Evolutionary conservation across 2,113 vertebrate genomes (phyloP).

Genomic region (Prionailurus viverrinus): DNA sequence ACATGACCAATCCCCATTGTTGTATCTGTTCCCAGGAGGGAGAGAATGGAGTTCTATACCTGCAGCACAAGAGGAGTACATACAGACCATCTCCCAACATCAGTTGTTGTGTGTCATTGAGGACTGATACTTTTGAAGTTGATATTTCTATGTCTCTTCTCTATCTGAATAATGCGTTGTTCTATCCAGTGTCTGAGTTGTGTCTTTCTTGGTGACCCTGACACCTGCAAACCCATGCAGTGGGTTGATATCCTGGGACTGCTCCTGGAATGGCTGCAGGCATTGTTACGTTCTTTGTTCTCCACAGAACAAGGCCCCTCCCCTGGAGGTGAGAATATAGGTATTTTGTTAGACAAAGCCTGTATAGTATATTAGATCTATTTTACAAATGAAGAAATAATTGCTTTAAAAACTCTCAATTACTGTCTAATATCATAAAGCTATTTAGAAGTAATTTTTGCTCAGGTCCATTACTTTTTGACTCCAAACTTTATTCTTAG

Average conservation of each 20-base stretch:
- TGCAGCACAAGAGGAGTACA: accelerated
- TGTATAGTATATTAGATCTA: neutral
- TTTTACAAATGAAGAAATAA: neutral
- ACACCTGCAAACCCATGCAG: neutral
- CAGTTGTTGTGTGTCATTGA: neutral
- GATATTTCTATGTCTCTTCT: neutral
- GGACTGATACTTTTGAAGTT: accelerated
- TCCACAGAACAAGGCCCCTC: accelerated
- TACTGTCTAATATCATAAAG: neutral
- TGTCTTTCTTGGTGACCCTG: neutral
- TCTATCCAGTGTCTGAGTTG: too few species aligned
- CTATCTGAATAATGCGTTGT: neutral
- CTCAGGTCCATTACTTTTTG: neutral
- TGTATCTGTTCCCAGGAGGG: neutral
- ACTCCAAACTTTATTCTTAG: neutral
- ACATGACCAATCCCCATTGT: neutral
- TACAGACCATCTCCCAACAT: neutral
- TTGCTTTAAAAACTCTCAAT: neutral
- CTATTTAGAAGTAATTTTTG: neutral
- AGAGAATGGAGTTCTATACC: neutral
- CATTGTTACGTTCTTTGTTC: neutral
- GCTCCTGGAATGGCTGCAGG: accelerated
- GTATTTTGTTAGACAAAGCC: neutral
- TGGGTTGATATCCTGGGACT: neutral
- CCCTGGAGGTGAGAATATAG: neutral